Conservation (phyloP, 2,113 vertebrate species). For the Dryoscopus gambensis region DNA sequence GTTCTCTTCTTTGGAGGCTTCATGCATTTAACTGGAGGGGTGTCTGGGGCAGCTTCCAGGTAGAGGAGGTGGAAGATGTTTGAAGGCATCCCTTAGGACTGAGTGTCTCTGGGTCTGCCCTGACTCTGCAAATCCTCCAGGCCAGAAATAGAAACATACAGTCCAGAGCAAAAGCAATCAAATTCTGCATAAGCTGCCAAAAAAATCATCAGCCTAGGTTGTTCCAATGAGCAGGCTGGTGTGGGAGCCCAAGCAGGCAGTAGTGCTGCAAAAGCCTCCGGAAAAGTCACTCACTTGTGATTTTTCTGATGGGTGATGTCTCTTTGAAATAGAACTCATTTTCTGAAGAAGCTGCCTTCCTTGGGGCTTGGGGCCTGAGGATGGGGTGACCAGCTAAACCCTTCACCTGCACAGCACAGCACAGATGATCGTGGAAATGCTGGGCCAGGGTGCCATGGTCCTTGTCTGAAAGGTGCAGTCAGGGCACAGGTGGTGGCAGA, state of each 20-base stretch:
- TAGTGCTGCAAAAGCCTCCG: not conserved
- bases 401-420: no score
- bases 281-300: not conserved
- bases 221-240: not conserved
- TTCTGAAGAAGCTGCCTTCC: not conserved
- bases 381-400: not conserved
- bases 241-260: not conserved
- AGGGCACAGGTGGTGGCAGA: not conserved
- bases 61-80: not conserved
- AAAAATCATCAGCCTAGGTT: not conserved
- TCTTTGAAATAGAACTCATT: not conserved
- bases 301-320: not conserved
- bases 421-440: rapidly evolving
- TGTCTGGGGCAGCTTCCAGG: not conserved
- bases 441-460: rapidly evolving
- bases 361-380: not conserved
- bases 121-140: not conserved
- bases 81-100: not conserved
- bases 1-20: not conserved
- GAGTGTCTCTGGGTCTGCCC: not conserved
- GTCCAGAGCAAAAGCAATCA: not conserved
- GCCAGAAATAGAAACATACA: not conserved
- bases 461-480: not conserved
- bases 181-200: not conserved
- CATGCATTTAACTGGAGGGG: not conserved